These are phyloP conservation scores for Panopea generosa DNA, from an alignment of 2,888 invertebrate genomes.

Conservation along the genomic window DNA sequence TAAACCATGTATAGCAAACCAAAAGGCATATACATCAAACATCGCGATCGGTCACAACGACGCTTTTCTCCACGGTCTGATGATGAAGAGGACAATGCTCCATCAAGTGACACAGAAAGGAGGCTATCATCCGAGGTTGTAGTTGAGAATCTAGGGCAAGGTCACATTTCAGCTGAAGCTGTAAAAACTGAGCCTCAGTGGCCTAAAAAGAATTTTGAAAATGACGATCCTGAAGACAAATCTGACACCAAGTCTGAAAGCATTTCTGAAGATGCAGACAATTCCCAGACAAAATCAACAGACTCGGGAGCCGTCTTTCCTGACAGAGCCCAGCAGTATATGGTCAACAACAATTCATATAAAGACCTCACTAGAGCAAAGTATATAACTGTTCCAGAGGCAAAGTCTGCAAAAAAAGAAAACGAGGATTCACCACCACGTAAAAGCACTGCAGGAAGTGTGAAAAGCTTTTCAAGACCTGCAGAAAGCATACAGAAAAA, in stretches of 20 bases:
- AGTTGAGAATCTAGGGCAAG: slow-evolving; percentile 55
- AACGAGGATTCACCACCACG: neutral
- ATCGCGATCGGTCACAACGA: slow-evolving; percentile 34
- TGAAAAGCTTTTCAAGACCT: slow-evolving; percentile 16
- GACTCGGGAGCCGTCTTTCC: slow-evolving; percentile 17
- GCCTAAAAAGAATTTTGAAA: neutral
- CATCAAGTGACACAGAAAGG: neutral
- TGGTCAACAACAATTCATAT: slow-evolving; percentile 46
- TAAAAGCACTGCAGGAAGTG: slow-evolving; percentile 4
- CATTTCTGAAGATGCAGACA: neutral
- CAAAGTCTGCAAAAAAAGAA: slow-evolving; percentile 13
- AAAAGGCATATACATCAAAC: slow-evolving; percentile 50
- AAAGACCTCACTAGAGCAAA: slow-evolving; percentile 57
- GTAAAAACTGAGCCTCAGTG: slow-evolving; percentile 41
- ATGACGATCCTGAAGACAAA: neutral
- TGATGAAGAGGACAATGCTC: neutral
- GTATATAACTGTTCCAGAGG: slow-evolving; percentile 66
- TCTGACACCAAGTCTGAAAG: neutral
- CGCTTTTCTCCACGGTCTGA: slow-evolving; percentile 23
- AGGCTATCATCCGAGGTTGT: slow-evolving; percentile 29
- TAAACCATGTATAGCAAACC: slow-evolving; percentile 47
- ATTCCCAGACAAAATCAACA: neutral
- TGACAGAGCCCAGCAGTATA: slow-evolving; percentile 49
- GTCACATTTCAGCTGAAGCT: slow-evolving; percentile 40
- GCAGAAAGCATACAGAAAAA: neutral